These are phyloP conservation scores for Amitus sp. DNA, from an alignment of 2,888 invertebrate species.

Conservation along the genomic window DNA sequence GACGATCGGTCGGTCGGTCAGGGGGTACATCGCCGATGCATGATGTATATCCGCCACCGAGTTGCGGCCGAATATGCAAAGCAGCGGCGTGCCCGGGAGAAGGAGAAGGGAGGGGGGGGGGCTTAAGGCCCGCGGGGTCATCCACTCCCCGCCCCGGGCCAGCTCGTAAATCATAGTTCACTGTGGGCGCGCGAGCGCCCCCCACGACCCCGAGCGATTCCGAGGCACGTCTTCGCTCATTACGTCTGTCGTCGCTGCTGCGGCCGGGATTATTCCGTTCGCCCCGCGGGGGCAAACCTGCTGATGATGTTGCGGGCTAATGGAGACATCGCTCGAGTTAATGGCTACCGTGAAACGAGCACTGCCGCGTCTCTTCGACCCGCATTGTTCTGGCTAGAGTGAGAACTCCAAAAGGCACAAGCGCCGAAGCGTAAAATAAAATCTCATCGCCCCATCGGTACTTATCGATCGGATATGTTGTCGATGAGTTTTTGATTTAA, in stretches of 20 bases:
- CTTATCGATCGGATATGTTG: too few relatives aligned
- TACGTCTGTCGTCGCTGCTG: conserved; percentile 15
- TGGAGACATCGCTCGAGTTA: conserved; percentile 4
- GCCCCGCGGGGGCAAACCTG: neutral
- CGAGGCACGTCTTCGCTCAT: conserved; percentile 10
- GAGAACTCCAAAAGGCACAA: too few relatives aligned
- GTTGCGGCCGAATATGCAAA: conserved; percentile 61
- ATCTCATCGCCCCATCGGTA: too few relatives aligned
- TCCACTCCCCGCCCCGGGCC: conserved; percentile 41
- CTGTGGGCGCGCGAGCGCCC: conserved; percentile 27
- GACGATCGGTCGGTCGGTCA: conserved; percentile 42
- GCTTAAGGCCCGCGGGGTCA: conserved; percentile 51
- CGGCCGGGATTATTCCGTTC: neutral
- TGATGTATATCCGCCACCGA: conserved; percentile 62
- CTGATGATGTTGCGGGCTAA: conserved; percentile 4
- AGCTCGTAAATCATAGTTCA: conserved; percentile 54
- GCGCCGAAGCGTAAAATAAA: too few relatives aligned
- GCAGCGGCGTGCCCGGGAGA: conserved; percentile 45
- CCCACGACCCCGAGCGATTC: neutral
- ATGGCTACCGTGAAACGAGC: conserved; percentile 5
- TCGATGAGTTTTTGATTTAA: too few relatives aligned
- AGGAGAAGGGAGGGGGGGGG: too few relatives aligned
- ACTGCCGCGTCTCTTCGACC: too few relatives aligned
- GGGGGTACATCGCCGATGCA: conserved; percentile 40
- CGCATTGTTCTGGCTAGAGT: too few relatives aligned